A percentile compares a stretch with the other conserved stretches of the same genome.
phyloP scores from a whole-genome alignment of 2,888 invertebrate species.

The Tachina lurida region DNA sequence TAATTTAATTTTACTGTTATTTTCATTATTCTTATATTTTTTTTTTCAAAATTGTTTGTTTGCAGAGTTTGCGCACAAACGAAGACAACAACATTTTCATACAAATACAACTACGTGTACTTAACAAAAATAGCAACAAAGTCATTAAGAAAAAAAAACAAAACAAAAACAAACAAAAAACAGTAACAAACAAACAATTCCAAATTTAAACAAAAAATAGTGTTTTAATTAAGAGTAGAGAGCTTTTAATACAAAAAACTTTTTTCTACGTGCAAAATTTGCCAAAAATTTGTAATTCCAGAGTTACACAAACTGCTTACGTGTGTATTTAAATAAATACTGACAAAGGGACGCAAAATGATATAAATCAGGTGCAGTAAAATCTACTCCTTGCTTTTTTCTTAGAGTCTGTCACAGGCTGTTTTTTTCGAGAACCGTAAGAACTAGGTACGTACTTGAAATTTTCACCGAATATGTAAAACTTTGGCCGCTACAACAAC shows the following conservation, averaged over 20 bases:
- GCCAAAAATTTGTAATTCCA: not conserved
- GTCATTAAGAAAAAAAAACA: constrained; percentile 8
- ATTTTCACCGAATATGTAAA: too few relatives aligned
- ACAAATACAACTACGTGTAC: not conserved
- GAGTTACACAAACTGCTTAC: constrained; percentile 2
- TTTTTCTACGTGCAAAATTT: constrained; percentile 10
- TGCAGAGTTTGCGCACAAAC: constrained; percentile 58
- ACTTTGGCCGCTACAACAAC: too few relatives aligned
- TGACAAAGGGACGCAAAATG: too few relatives aligned
- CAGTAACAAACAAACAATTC: constrained; percentile 47
- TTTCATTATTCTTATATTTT: not conserved
- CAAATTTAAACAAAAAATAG: constrained; percentile 60
- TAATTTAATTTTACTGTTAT: constrained; percentile 23
- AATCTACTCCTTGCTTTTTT: too few relatives aligned
- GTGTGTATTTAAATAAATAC: too few relatives aligned
- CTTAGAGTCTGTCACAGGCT: too few relatives aligned
- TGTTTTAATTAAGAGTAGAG: constrained; percentile 58
- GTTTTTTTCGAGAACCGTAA: too few relatives aligned
- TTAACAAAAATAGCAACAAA: constrained; percentile 38
- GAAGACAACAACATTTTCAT: constrained; percentile 37
- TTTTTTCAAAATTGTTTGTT: constrained; percentile 27
- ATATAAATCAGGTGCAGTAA: not conserved
- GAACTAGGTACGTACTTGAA: too few relatives aligned
- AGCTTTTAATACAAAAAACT: constrained; percentile 10
- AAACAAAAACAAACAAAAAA: not conserved